These are phyloP conservation scores for Balaeniceps rex DNA, from an alignment of 2,113 vertebrate species.

Conservation along the genomic window DNA sequence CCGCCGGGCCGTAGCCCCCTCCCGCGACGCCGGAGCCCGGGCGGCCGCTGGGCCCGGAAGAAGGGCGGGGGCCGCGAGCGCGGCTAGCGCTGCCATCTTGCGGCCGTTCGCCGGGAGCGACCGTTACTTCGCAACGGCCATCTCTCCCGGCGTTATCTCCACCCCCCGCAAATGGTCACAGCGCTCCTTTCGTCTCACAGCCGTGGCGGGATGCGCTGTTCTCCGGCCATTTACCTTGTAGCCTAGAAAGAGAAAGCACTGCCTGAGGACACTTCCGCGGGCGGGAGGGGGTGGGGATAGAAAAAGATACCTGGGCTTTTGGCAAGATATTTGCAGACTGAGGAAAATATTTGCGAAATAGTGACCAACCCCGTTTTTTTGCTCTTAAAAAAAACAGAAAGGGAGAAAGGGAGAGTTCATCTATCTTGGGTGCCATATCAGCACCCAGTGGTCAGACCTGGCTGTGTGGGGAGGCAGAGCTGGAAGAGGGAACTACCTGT, in stretches of 20 bases:
- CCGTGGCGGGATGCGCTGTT: too few species aligned
- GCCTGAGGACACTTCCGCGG: background rate
- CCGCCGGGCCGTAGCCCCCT: accelerated
- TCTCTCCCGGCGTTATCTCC: background rate
- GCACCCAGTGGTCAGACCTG: background rate
- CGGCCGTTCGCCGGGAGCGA: background rate
- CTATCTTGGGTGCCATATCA: background rate
- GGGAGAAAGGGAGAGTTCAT: background rate
- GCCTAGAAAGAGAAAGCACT: background rate
- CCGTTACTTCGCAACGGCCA: background rate
- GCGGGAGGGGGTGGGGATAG: too few species aligned
- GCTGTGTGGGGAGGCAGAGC: background rate
- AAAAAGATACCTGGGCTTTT: background rate
- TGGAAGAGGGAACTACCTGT: background rate
- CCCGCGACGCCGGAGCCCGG: background rate
- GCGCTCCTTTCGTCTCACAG: background rate
- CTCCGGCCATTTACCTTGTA: too few species aligned
- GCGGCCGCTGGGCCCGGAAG: background rate
- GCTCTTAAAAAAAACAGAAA: background rate
- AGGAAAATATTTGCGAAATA: background rate
- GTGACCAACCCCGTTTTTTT: accelerated
- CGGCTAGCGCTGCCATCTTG: background rate
- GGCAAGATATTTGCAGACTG: background rate
- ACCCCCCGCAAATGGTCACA: too few species aligned
- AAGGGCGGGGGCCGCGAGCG: background rate